Evolutionary conservation across 2,113 vertebrate genomes (phyloP).

Genomic region (Amphiprion ocellaris): DNA sequence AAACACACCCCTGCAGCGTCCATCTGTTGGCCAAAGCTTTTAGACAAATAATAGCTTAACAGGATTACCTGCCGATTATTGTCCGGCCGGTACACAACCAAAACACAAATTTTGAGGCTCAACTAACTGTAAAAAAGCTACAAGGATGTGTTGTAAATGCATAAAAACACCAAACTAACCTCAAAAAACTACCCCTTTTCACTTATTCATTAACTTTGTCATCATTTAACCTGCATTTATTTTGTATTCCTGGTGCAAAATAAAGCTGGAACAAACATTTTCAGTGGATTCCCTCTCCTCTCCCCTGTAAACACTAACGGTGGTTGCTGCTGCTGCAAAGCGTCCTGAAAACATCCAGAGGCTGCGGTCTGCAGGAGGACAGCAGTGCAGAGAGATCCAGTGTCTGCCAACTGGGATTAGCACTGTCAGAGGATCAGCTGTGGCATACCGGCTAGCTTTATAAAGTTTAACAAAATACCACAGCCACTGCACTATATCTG

Average conservation of each 20-base stretch:
- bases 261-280: background rate
- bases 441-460: background rate
- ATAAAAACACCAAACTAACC: background rate
- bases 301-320: background rate
- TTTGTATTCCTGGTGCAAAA: too few species aligned
- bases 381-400: slow-evolving; percentile 51
- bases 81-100: slow-evolving; percentile 3
- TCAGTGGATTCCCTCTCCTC: background rate
- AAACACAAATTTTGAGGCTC: slow-evolving; percentile 4
- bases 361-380: slow-evolving; percentile 37
- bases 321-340: slow-evolving; percentile 47
- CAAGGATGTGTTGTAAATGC: background rate
- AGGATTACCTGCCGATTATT: slow-evolving; percentile 61
- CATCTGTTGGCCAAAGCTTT: slow-evolving; percentile 64
- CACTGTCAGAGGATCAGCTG: slow-evolving; percentile 55
- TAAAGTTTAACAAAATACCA: slow-evolving; percentile 39
- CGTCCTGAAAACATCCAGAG: slow-evolving; percentile 37
- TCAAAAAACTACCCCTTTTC: background rate
- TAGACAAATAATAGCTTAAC: slow-evolving; percentile 50
- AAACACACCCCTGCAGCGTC: slow-evolving; percentile 47
- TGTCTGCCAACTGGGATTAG: slow-evolving; percentile 59
- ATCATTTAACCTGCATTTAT: background rate
- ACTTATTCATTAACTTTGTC: background rate
- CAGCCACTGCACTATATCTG: background rate
- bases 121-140: background rate